phyloP scores from a whole-genome alignment of 1,140 invertebrate species.

The Drosophila grimshawi region DNA sequence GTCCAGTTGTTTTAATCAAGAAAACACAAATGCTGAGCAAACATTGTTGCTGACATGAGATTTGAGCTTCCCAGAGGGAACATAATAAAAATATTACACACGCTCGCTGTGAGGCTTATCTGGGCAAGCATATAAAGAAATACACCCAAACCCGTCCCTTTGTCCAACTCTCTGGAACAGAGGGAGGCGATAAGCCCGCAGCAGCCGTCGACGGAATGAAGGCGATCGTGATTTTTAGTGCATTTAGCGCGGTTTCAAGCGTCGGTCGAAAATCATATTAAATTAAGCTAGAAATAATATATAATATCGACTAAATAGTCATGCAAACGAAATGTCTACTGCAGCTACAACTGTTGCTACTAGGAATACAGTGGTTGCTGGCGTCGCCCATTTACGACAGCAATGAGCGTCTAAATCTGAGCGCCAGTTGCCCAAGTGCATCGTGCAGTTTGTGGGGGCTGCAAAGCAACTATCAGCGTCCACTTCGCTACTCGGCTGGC shows the following conservation, averaged over 20 bases:
- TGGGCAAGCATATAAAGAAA: background rate
- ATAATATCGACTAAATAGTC: constrained; percentile 13
- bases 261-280: constrained; percentile 22
- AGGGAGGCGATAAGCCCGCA: constrained; percentile 26
- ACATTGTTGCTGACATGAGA: constrained; percentile 28
- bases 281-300: constrained; percentile 11
- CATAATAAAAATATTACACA: constrained; percentile 38
- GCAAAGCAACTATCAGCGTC: constrained; percentile 6
- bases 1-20: background rate
- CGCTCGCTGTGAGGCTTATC: constrained; percentile 43
- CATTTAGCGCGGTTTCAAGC: constrained; percentile 32
- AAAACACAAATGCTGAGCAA: constrained; percentile 2
- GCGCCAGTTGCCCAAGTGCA: constrained; percentile 45
- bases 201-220: constrained; percentile 13
- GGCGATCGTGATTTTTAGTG: constrained; percentile 33
- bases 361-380: background rate
- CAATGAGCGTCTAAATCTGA: constrained; percentile 39
- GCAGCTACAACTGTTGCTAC: constrained; percentile 24
- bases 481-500: constrained; percentile 24
- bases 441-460: constrained; percentile 47
- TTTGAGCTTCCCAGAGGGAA: constrained; percentile 34
- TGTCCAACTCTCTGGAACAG: background rate
- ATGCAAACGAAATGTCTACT: constrained; percentile 17
- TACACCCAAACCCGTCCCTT: background rate
- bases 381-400: constrained; percentile 7